phyloP scores from a whole-genome alignment of 2,113 vertebrate species.

The Anthoscopus minutus region DNA sequence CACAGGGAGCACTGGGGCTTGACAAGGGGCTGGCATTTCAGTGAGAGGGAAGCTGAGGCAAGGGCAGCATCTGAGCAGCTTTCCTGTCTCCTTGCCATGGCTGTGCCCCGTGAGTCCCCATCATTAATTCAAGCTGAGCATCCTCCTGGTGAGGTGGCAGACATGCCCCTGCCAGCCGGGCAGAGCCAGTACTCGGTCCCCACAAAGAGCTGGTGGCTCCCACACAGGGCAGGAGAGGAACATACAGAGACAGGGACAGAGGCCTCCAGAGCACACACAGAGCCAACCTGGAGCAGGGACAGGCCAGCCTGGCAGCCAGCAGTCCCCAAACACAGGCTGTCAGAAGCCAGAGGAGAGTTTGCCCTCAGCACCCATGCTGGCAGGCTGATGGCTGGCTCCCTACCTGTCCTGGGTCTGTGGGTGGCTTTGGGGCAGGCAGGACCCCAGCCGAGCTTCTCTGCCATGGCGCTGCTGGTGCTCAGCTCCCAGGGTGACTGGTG shows the following conservation, averaged over 20 bases:
- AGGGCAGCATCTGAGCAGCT: neutral
- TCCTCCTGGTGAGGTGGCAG: neutral
- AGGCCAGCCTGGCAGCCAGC: neutral
- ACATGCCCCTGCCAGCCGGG: rapidly evolving
- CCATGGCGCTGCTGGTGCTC: neutral
- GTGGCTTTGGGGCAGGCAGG: neutral
- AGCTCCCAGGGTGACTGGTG: neutral
- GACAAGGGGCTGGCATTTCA: neutral
- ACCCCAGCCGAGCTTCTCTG: neutral
- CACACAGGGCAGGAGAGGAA: rapidly evolving
- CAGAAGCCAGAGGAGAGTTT: neutral
- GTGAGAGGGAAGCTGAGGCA: neutral
- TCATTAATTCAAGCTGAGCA: neutral
- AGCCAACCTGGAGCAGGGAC: neutral
- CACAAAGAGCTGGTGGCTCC: neutral
- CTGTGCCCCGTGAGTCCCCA: neutral
- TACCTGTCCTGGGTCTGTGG: constrained; percentile 9
- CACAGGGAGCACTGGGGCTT: rapidly evolving
- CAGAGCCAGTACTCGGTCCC: neutral
- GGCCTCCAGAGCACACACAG: rapidly evolving
- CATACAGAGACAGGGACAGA: neutral
- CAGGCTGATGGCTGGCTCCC: neutral
- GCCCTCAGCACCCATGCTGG: neutral
- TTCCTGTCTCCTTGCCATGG: rapidly evolving
- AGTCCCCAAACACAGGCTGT: neutral